Evolutionary conservation across 2,113 vertebrate species (phyloP).

Genomic region (Halcyon malimbica): DNA sequence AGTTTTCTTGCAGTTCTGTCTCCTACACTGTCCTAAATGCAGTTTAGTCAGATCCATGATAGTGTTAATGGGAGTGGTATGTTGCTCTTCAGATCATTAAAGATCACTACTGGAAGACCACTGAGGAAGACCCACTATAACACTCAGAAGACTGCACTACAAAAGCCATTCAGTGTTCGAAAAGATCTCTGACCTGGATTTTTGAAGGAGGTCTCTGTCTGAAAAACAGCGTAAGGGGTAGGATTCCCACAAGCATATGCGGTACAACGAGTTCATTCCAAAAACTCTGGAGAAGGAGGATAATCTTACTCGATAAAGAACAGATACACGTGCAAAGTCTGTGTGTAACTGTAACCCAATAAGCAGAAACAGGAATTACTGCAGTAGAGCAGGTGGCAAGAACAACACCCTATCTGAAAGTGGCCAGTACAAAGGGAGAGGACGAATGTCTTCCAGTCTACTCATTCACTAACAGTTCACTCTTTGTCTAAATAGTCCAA

Average conservation of each 20-base stretch:
- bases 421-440: background rate
- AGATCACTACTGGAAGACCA: background rate
- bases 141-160: constrained; percentile 9
- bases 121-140: constrained; percentile 27
- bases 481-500: background rate
- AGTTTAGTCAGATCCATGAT: background rate
- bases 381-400: background rate
- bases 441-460: background rate
- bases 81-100: background rate
- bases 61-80: background rate
- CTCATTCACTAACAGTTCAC: background rate
- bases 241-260: background rate
- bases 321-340: background rate
- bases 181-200: background rate
- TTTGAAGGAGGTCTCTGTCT: background rate
- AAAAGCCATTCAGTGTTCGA: background rate
- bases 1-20: background rate
- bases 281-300: background rate
- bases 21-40: background rate
- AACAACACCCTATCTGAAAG: background rate
- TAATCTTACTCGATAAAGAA: background rate
- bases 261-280: background rate
- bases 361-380: background rate
- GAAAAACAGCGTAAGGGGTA: background rate
- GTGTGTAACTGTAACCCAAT: background rate